Conservation (phyloP, 2,888 invertebrate species). For the Lingula anatina region DNA sequence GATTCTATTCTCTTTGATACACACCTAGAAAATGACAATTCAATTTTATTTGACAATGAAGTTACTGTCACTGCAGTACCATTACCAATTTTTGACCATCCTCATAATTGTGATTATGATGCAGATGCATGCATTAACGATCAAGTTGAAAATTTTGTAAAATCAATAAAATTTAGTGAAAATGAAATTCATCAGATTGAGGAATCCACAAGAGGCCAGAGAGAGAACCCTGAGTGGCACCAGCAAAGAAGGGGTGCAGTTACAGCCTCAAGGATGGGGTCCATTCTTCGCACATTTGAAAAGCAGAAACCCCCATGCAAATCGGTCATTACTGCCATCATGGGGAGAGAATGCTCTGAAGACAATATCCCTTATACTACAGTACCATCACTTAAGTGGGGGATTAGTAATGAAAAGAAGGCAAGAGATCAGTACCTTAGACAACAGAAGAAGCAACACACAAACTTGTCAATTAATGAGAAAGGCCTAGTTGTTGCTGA, state of each 20-base stretch:
- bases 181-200: neutral
- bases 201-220: constrained; percentile 1
- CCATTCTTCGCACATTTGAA: neutral
- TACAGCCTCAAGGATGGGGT: constrained; percentile 1
- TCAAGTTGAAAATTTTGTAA: too few relatives aligned
- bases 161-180: too few relatives aligned
- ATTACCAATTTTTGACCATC: too few relatives aligned
- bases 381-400: constrained; percentile 7
- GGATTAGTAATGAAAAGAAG: constrained; percentile 1
- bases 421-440: constrained; percentile 2
- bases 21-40: too few relatives aligned
- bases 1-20: too few relatives aligned
- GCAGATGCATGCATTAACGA: too few relatives aligned
- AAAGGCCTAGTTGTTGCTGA: constrained; percentile 2
- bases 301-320: too few relatives aligned
- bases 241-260: constrained; percentile 6
- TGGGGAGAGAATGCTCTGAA: too few relatives aligned
- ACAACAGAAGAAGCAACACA: constrained; percentile 1
- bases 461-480: constrained; percentile 2
- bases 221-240: constrained; percentile 3
- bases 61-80: too few relatives aligned
- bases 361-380: too few relatives aligned
- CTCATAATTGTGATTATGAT: too few relatives aligned
- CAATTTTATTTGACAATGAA: neutral
- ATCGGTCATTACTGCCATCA: too few relatives aligned